Conservation (phyloP, 2,797 vertebrate genomes). For the Chiroxiphia lanceolata region DNA sequence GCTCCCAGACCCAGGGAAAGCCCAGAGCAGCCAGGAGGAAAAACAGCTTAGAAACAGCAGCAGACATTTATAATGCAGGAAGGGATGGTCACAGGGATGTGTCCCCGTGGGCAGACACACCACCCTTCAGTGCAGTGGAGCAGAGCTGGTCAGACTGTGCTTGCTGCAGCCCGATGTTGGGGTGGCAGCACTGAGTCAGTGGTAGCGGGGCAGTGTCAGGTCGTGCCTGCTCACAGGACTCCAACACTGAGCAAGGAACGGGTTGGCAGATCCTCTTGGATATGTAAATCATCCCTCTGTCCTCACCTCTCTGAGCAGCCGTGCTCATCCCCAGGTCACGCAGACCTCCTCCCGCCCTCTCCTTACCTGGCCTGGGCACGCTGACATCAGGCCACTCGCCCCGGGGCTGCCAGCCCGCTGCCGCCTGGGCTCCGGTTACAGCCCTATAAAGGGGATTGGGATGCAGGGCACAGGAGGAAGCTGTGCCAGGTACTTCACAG, state of each 20-base stretch:
- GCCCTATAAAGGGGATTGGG: neutral
- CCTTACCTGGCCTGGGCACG: neutral
- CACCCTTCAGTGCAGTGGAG: fast-evolving
- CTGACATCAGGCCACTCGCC: fast-evolving
- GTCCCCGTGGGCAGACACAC: fast-evolving
- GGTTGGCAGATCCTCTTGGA: neutral
- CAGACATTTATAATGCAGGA: fast-evolving
- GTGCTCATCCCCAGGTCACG: neutral
- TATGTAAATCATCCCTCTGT: fast-evolving
- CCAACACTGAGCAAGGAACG: fast-evolving
- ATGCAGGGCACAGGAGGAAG: neutral
- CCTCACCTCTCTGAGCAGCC: neutral
- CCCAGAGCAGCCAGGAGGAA: neutral
- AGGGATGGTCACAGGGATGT: fast-evolving
- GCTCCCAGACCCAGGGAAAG: neutral
- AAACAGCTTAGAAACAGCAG: neutral
- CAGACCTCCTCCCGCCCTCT: neutral
- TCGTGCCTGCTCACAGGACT: neutral
- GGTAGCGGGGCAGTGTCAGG: neutral
- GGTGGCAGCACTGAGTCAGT: fast-evolving
- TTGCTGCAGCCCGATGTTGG: neutral
- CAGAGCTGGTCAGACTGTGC: neutral
- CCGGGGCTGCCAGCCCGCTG: fast-evolving
- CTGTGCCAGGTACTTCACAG: fast-evolving
- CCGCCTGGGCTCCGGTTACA: neutral